Evolutionary conservation across 2,797 vertebrate genomes (phyloP).

Genomic region (Pyrrhura leucotis): DNA sequence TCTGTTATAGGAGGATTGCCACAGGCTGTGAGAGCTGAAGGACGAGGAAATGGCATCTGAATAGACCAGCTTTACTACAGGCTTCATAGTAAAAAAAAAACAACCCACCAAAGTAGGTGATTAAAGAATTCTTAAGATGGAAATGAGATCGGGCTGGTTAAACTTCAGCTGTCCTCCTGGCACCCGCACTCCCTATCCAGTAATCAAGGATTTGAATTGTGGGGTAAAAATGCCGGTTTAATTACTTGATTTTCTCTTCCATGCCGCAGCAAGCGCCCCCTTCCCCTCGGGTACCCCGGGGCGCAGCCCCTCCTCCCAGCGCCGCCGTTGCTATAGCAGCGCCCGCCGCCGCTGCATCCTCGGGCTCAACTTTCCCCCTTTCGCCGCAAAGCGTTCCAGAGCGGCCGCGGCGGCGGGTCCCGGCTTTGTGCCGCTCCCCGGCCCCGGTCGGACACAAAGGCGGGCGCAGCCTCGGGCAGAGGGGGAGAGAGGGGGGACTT

Average conservation of each 20-base stretch:
- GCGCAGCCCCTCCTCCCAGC: neutral
- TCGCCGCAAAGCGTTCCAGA: constrained; percentile 4
- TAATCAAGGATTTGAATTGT: accelerated
- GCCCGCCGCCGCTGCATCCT: constrained; percentile 32
- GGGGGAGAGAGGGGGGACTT: neutral
- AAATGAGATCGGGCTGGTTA: accelerated
- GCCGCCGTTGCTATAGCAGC: constrained; percentile 70
- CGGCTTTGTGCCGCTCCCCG: constrained; percentile 32
- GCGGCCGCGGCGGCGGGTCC: neutral
- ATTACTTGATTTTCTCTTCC: neutral
- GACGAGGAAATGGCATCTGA: neutral
- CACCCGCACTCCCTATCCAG: accelerated
- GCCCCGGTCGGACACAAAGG: constrained; percentile 40
- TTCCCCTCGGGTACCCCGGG: neutral
- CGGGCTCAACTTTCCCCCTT: constrained; percentile 60
- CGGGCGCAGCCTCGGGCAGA: neutral
- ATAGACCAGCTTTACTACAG: neutral
- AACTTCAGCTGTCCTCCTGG: accelerated
- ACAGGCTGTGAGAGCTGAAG: neutral
- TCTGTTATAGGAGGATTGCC: neutral
- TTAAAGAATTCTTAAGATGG: neutral
- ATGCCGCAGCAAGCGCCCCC: accelerated
- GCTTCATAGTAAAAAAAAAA: neutral
- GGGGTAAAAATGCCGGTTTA: accelerated
- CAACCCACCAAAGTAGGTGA: neutral